phyloP scores from a whole-genome alignment of 2,888 invertebrate species.

The Caenorhabditis sulstoni region DNA sequence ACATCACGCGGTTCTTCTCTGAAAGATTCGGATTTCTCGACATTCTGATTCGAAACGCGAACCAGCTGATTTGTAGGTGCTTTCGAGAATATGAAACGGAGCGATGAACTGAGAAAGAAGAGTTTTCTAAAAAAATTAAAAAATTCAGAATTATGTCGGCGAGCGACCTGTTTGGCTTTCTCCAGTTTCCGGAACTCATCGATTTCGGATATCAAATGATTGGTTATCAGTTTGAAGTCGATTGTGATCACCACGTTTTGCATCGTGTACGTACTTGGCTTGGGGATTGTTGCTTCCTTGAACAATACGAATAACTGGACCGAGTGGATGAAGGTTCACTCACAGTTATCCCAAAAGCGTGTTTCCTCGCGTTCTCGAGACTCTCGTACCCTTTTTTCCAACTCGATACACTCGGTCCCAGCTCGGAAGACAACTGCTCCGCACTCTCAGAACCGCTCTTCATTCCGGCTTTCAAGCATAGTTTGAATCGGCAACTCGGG shows the following conservation, averaged over 20 bases:
- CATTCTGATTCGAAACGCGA: too few relatives aligned
- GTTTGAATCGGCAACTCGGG: slow-evolving; percentile 2
- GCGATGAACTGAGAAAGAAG: slow-evolving; percentile 7
- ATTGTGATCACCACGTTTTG: slow-evolving; percentile 9
- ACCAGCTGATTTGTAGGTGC: slow-evolving; percentile 7
- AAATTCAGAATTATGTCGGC: too few relatives aligned
- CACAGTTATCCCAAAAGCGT: background rate
- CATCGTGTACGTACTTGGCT: background rate
- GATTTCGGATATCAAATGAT: background rate
- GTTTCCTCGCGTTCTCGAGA: background rate
- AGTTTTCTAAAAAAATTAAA: background rate
- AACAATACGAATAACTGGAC: too few relatives aligned
- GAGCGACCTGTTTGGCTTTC: background rate
- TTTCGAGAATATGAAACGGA: slow-evolving; percentile 12
- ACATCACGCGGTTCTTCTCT: background rate
- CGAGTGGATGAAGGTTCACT: too few relatives aligned
- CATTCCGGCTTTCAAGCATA: slow-evolving; percentile 6
- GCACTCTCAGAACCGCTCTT: background rate
- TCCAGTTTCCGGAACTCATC: background rate
- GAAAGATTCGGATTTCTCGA: background rate
- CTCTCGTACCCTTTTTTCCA: background rate
- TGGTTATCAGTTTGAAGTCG: slow-evolving; percentile 1
- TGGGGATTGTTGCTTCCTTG: background rate
- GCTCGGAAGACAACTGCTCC: background rate
- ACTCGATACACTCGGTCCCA: background rate